These are phyloP conservation scores for Mechanitis messenoides DNA, from an alignment of 2,888 invertebrate genomes.

Conservation along the genomic window DNA sequence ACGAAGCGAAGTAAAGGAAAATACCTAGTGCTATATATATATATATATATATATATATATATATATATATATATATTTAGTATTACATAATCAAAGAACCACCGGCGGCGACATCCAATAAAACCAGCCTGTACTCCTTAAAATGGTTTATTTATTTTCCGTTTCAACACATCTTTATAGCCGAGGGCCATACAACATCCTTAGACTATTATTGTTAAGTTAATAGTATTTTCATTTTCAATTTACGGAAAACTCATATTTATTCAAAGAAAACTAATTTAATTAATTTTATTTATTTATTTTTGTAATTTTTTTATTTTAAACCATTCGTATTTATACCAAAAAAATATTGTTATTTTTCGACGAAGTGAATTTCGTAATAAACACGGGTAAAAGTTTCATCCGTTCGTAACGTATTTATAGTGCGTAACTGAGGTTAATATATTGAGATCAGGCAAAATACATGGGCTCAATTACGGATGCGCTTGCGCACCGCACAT, in stretches of 20 bases:
- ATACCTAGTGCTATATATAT: too few species aligned
- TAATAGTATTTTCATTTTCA: constrained; percentile 22
- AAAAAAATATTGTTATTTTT: too few species aligned
- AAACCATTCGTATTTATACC: too few species aligned
- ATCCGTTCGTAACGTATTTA: constrained; percentile 13
- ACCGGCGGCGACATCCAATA: constrained; percentile 11
- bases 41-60: too few species aligned
- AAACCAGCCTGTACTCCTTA: constrained; percentile 20
- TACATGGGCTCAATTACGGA: constrained; percentile 32
- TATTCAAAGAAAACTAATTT: too few species aligned
- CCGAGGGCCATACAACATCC: constrained; percentile 21
- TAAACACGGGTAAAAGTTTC: neutral
- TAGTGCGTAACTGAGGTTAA: constrained; percentile 27
- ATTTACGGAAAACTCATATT: constrained; percentile 17
- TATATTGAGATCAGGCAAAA: constrained; percentile 28
- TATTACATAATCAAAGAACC: neutral
- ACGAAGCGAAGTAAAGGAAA: too few species aligned
- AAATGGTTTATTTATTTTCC: constrained; percentile 21
- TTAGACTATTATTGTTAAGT: constrained; percentile 29
- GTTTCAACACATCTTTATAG: constrained; percentile 17
- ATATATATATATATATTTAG: too few species aligned
- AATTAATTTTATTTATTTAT: too few species aligned
- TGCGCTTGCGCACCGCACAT: constrained; percentile 26
- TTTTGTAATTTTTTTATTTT: too few species aligned
- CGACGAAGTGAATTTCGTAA: too few species aligned